phyloP scores from a whole-genome alignment of 2,113 vertebrate genomes.

The Menidia beryllina region DNA sequence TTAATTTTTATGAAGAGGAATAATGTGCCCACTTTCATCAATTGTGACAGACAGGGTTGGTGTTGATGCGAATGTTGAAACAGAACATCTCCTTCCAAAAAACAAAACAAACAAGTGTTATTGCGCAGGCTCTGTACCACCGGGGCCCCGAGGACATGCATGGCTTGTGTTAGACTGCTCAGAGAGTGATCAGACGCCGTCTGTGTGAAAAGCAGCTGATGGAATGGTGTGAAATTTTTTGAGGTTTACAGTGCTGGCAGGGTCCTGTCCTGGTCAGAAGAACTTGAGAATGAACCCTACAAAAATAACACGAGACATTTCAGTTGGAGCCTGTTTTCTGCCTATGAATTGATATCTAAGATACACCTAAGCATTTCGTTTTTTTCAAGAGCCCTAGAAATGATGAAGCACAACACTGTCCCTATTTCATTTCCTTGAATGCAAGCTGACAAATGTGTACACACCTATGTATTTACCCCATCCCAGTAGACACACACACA shows the following conservation, averaged over 20 bases:
- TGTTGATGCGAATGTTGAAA: not conserved
- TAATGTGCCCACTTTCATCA: not conserved
- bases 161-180: conserved; percentile 42
- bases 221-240: conserved; percentile 22
- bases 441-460: not conserved
- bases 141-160: conserved; percentile 28
- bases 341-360: not conserved
- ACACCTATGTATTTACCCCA: not conserved
- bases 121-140: not conserved
- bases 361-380: not conserved
- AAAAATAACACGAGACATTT: conserved; percentile 11
- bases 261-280: conserved; percentile 31
- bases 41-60: not conserved
- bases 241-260: conserved; percentile 10
- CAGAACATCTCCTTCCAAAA: fast-evolving
- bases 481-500: not conserved
- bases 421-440: not conserved
- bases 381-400: not conserved
- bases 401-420: not conserved
- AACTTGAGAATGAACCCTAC: conserved; percentile 37
- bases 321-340: not conserved
- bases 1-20: not conserved
- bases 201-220: not conserved
- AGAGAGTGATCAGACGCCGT: conserved; percentile 3
- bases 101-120: not conserved